A percentile compares a stretch with the other conserved stretches of the same genome.
These are phyloP conservation scores for Chymomyza fuscimana DNA, from an alignment of 2,888 invertebrate species.

Conservation along the genomic window DNA sequence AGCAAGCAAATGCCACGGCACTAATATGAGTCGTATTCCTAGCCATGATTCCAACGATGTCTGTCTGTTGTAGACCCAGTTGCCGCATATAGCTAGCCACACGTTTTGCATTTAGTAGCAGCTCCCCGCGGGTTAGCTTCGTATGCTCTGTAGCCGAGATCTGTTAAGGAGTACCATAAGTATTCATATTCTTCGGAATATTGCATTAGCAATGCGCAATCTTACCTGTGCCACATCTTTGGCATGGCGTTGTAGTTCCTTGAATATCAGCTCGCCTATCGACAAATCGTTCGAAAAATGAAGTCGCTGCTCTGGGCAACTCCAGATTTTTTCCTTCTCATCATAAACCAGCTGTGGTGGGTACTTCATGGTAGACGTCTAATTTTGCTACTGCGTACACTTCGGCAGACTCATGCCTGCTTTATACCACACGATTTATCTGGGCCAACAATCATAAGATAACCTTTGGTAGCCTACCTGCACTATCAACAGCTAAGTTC, in stretches of 20 bases:
- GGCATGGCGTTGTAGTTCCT: not conserved
- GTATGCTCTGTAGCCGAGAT: conserved; percentile 10
- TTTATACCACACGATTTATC: too few species aligned
- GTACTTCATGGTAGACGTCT: not conserved
- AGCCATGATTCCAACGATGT: conserved; percentile 55
- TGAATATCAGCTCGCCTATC: not conserved
- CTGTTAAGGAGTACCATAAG: not conserved
- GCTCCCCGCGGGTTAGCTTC: conserved; percentile 14
- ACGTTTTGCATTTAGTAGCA: conserved; percentile 29
- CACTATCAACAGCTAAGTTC: too few species aligned
- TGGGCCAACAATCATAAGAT: too few species aligned
- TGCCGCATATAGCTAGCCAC: conserved; percentile 37
- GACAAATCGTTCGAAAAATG: not conserved
- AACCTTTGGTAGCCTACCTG: too few species aligned
- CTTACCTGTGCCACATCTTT: not conserved
- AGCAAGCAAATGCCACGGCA: conserved; percentile 47
- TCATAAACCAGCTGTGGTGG: not conserved
- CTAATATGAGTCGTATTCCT: conserved; percentile 51
- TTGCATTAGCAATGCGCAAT: too few species aligned
- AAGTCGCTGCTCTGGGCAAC: not conserved
- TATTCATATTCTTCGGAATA: too few species aligned
- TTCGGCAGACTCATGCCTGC: too few species aligned
- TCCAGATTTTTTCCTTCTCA: not conserved
- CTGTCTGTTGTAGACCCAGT: conserved; percentile 42
- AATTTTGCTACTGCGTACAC: too few species aligned